phyloP scores from a whole-genome alignment of 2,888 invertebrate genomes.

The Stenurella melanura region DNA sequence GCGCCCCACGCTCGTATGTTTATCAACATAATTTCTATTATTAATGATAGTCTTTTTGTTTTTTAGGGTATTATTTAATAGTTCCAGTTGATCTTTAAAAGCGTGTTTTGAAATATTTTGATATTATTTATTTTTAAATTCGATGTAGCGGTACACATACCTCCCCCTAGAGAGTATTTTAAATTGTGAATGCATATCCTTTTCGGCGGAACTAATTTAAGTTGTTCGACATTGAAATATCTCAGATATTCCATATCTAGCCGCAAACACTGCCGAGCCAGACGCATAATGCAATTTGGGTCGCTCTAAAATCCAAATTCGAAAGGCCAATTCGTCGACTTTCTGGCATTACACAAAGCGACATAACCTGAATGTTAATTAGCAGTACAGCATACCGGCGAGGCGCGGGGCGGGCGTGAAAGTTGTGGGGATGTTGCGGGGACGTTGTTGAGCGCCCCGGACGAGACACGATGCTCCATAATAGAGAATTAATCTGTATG shows the following conservation, averaged over 20 bases:
- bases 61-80: too few relatives aligned
- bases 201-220: neutral
- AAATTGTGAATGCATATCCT: too few relatives aligned
- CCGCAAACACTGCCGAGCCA: neutral
- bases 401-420: neutral
- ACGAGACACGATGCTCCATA: conserved; percentile 38
- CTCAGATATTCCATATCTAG: conserved; percentile 10
- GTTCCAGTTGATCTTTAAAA: too few relatives aligned
- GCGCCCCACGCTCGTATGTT: too few relatives aligned
- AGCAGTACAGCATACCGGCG: conserved; percentile 26
- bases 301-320: conserved; percentile 35
- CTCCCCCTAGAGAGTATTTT: too few relatives aligned
- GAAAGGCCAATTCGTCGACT: conserved; percentile 40
- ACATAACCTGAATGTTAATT: conserved; percentile 49
- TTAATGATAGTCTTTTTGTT: too few relatives aligned
- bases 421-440: conserved; percentile 23
- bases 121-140: too few relatives aligned
- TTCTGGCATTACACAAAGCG: conserved; percentile 45
- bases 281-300: conserved; percentile 26
- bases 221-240: neutral
- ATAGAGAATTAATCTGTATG: conserved; percentile 52
- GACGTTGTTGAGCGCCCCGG: conserved; percentile 14
- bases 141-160: too few relatives aligned
- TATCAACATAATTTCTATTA: too few relatives aligned
- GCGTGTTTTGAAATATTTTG: too few relatives aligned